These are phyloP conservation scores for Oreochromis niloticus DNA, from an alignment of 2,113 vertebrate species.

Conservation along the genomic window DNA sequence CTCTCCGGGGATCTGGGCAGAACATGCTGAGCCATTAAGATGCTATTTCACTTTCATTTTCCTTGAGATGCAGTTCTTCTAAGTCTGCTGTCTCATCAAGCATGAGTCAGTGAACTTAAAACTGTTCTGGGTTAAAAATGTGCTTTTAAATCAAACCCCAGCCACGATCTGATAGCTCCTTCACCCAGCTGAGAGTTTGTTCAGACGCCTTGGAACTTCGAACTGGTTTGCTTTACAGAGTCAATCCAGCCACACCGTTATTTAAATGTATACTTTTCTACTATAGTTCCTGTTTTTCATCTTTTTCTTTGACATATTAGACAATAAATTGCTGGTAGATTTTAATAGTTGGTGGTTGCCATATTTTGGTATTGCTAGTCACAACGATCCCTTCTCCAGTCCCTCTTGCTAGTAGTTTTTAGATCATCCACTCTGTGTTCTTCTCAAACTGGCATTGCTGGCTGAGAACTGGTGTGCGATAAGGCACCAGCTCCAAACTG, in stretches of 20 bases:
- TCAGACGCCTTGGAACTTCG: not conserved
- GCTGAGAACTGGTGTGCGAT: not conserved
- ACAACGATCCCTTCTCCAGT: not conserved
- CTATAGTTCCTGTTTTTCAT: not conserved
- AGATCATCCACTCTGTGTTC: not conserved
- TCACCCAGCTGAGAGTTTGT: not conserved
- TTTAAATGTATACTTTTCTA: not conserved
- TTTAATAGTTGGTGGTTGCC: not conserved
- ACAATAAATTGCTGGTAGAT: not conserved
- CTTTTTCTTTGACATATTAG: not conserved
- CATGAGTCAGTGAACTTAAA: not conserved
- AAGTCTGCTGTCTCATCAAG: not conserved
- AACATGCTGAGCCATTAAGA: not conserved
- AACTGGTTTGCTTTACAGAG: not conserved
- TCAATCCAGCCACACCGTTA: not conserved
- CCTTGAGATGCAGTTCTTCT: not conserved
- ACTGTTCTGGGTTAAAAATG: not conserved
- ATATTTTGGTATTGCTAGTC: not conserved
- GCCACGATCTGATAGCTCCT: not conserved
- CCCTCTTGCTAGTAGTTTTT: accelerated
- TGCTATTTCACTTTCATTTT: not conserved
- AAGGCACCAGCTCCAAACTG: not conserved
- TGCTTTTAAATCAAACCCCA: not conserved
- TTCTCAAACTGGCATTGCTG: not conserved
- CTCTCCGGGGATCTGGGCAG: not conserved